A percentile compares a stretch with the other conserved stretches of the same genome.
phyloP scores from a whole-genome alignment of 2,113 vertebrate species.

The Sapayoa aenigma region DNA sequence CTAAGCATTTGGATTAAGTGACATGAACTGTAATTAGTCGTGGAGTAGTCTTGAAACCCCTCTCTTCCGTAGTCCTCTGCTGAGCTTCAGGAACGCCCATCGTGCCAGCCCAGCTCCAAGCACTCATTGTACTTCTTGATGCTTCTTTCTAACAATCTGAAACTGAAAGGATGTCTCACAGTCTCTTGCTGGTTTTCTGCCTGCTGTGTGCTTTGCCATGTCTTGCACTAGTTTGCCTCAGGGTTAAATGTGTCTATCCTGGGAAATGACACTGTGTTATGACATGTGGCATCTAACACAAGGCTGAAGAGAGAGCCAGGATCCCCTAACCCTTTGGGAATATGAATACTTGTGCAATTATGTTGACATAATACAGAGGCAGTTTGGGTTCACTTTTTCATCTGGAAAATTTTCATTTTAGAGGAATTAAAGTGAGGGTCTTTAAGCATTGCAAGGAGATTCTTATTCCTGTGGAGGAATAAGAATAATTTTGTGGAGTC shows the following conservation, averaged over 20 bases:
- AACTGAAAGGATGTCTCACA: not conserved
- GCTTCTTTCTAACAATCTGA: not conserved
- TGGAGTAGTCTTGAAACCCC: not conserved
- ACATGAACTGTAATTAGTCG: not conserved
- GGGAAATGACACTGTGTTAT: not conserved
- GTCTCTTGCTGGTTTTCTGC: not conserved
- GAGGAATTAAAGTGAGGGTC: not conserved
- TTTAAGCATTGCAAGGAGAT: not conserved
- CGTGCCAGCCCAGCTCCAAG: not conserved
- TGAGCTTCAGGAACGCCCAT: not conserved
- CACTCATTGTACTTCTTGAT: not conserved
- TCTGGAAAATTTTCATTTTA: not conserved
- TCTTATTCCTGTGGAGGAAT: not conserved
- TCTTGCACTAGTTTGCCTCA: not conserved
- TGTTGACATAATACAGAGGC: not conserved
- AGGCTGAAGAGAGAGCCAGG: not conserved
- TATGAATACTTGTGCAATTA: not conserved
- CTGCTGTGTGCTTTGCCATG: fast-evolving
- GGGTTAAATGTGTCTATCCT: not conserved
- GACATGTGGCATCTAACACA: not conserved
- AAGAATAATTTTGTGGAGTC: not conserved
- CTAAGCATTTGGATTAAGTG: not conserved
- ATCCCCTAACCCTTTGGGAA: not conserved
- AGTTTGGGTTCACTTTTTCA: not conserved
- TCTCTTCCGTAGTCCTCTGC: not conserved